Percentiles rank a stretch among this genome's conserved stretches.
phyloP scores from a whole-genome alignment of 2,888 invertebrate genomes.

The Parelbella ahira region DNA sequence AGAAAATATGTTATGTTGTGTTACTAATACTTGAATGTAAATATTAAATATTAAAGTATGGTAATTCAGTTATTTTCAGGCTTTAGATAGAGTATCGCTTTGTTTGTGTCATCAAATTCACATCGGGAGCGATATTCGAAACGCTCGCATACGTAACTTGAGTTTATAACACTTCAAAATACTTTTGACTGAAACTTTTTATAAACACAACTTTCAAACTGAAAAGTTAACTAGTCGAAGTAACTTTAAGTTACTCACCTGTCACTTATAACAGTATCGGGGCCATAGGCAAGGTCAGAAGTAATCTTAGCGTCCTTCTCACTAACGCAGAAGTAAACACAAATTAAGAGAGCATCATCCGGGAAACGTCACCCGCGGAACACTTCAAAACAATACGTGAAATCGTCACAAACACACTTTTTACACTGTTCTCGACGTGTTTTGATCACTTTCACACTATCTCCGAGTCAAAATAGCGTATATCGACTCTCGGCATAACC shows the following conservation, averaged over 20 bases:
- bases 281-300: slow-evolving; percentile 56
- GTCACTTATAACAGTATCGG: slow-evolving; percentile 42
- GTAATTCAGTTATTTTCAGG: no score
- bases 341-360: slow-evolving; percentile 68
- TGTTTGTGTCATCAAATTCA: slow-evolving; percentile 16
- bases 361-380: slow-evolving; percentile 62
- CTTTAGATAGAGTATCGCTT: no score
- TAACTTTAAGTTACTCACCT: slow-evolving; percentile 62
- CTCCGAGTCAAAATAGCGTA: slow-evolving; percentile 60
- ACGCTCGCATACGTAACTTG: slow-evolving; percentile 11
- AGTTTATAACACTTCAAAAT: slow-evolving; percentile 32
- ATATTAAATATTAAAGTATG: no score
- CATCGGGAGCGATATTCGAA: slow-evolving; percentile 5
- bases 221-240: slow-evolving; percentile 49
- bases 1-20: no score
- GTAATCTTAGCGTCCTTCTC: slow-evolving; percentile 55
- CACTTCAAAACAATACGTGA: slow-evolving; percentile 75
- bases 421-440: slow-evolving; percentile 42
- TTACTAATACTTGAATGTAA: no score
- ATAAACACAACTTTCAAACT: slow-evolving; percentile 61
- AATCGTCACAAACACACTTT: slow-evolving; percentile 60
- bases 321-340: slow-evolving; percentile 73
- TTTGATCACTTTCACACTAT: slow-evolving; percentile 47
- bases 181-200: slow-evolving; percentile 70
- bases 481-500: slow-evolving; percentile 72